Conservation (phyloP, 2,113 vertebrate species). For the Dasyurus viverrinus region DNA sequence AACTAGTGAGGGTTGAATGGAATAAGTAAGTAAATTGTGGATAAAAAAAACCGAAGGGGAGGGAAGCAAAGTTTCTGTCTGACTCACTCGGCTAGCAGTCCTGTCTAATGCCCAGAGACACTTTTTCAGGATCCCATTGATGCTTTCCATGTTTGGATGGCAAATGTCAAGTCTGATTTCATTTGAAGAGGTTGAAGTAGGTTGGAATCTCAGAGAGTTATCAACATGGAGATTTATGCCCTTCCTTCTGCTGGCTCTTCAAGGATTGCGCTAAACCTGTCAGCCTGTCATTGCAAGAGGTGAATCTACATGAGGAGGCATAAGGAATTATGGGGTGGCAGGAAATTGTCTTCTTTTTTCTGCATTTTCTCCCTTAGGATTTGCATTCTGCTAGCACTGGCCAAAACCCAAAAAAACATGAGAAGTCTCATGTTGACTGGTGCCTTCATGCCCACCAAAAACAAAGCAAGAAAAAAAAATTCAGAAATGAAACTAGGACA, state of each 20-base stretch:
- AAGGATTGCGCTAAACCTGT: not conserved
- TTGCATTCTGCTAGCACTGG: not conserved
- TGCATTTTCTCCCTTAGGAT: not conserved
- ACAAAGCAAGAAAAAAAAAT: not conserved
- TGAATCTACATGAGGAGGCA: conserved; percentile 41
- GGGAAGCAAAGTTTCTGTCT: not conserved
- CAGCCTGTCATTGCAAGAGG: not conserved
- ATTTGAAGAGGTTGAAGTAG: conserved; percentile 32
- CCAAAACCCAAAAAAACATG: not conserved
- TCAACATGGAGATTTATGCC: not conserved
- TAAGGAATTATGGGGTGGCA: conserved; percentile 26
- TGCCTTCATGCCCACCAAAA: not conserved
- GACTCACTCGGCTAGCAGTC: not conserved
- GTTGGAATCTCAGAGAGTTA: conserved; percentile 50
- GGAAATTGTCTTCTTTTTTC: not conserved
- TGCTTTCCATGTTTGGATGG: conserved; percentile 35
- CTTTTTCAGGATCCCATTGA: not conserved
- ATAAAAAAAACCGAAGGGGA: not conserved
- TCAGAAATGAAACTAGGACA: not conserved
- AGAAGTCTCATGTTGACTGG: not conserved
- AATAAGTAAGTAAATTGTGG: not conserved
- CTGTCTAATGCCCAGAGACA: not conserved
- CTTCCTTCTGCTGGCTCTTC: not conserved
- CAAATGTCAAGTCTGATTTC: not conserved
- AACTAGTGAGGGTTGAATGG: not conserved